Conservation (phyloP, 2,888 invertebrate species). For the Pogonocherus hispidulus region DNA sequence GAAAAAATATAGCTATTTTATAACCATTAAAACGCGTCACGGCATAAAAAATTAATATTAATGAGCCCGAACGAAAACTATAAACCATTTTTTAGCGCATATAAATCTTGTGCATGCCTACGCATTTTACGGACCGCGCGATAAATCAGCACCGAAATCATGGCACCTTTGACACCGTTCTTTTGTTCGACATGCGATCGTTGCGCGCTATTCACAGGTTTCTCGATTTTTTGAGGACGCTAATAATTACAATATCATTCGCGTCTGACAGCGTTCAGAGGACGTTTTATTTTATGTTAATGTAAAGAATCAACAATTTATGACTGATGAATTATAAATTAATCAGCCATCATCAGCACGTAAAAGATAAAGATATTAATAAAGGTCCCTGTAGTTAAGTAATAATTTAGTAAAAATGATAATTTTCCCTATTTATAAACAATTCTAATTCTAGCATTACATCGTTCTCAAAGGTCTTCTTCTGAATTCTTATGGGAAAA, state of each 20-base stretch:
- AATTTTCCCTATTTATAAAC: no score
- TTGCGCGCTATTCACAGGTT: slow-evolving; percentile 37
- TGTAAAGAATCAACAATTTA: no score
- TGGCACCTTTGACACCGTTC: slow-evolving; percentile 40
- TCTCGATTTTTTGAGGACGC: slow-evolving; percentile 38
- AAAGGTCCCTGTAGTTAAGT: no score
- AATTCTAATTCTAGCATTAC: no score
- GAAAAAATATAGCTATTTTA: not conserved
- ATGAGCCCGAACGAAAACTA: slow-evolving; percentile 16
- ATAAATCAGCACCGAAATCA: slow-evolving; percentile 44
- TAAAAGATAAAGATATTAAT: no score
- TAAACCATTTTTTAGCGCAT: slow-evolving; percentile 11
- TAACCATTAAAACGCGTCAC: not conserved
- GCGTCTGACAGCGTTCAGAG: no score
- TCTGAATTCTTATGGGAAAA: no score
- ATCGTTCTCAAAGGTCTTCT: no score
- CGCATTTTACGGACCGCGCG: slow-evolving; percentile 22
- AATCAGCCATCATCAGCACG: no score
- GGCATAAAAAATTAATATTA: slow-evolving; percentile 3
- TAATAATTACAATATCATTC: slow-evolving; percentile 44
- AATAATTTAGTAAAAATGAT: no score
- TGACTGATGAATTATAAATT: no score
- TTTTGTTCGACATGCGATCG: slow-evolving; percentile 44
- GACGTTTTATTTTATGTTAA: no score
- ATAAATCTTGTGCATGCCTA: slow-evolving; percentile 34